Evolutionary conservation across 2,113 vertebrate species (phyloP).

Genomic region (Macrotus californicus): DNA sequence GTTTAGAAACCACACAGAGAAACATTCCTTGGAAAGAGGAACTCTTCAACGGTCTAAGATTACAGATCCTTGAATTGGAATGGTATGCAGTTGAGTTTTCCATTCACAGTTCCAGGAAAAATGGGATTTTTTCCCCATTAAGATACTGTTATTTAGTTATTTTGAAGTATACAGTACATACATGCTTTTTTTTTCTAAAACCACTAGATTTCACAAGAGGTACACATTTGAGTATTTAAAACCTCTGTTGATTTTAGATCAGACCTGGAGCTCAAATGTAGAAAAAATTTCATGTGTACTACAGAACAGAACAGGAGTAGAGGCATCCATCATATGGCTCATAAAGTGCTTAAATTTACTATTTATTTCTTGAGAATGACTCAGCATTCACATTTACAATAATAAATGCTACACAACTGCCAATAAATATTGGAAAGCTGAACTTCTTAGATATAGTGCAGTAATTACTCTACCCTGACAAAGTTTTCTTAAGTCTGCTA

Average conservation of each 20-base stretch:
- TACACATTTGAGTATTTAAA: slow-evolving; percentile 42
- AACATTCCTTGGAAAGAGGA: slow-evolving; percentile 74
- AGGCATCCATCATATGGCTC: background rate
- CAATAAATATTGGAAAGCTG: slow-evolving; percentile 7
- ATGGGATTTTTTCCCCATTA: slow-evolving; percentile 71
- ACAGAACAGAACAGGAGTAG: slow-evolving; percentile 23
- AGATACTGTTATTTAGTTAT: slow-evolving; percentile 72
- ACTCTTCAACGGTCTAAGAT: slow-evolving; percentile 75
- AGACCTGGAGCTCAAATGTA: background rate
- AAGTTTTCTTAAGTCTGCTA: slow-evolving; percentile 8
- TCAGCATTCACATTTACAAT: slow-evolving; percentile 30
- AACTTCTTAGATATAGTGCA: background rate
- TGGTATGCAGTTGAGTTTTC: slow-evolving; percentile 75
- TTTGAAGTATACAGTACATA: slow-evolving; percentile 70
- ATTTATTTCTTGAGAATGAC: slow-evolving; percentile 47
- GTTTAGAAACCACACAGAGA: slow-evolving; percentile 73
- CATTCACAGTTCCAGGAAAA: slow-evolving; percentile 76
- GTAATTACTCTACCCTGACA: slow-evolving; percentile 10
- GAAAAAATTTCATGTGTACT: background rate
- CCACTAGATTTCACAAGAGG: slow-evolving; percentile 56
- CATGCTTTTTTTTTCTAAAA: slow-evolving; percentile 51
- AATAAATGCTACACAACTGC: slow-evolving; percentile 12
- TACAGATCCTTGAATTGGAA: slow-evolving; percentile 74
- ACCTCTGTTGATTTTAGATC: slow-evolving; percentile 44
- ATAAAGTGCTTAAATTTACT: slow-evolving; percentile 40